Evolutionary conservation across 2,113 vertebrate genomes (phyloP), one percentile per base, ranked within the genome.

Genomic region (Aythya baeri): DNA sequence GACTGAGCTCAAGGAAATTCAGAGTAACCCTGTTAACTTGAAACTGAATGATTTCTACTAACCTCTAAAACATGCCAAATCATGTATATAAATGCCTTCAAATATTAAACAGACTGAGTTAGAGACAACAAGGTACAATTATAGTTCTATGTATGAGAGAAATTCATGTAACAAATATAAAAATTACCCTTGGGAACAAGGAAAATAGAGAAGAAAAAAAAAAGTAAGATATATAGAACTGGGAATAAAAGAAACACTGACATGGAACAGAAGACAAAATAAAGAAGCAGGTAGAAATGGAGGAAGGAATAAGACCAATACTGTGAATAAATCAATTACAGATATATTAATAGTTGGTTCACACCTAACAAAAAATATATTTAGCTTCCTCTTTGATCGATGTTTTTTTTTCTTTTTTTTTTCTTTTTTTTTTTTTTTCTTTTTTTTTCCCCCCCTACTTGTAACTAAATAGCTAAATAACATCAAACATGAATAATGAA

Each of bases 391-490:
- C 46, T 94, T 72, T 91, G 38, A 89, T 73, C 25, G 22, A 49
- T 1, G 0, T 55, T 94, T 92, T 82, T 83, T 82, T 83, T 94
- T 92, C 74, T 81, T 52, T 93, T 92, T 79, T 83, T 59, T 94
- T 91, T 82, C 81, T 49, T 94, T 92, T 92, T 82, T 83, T 82
- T 83, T 1, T 0, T 55, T 93, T 92, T 82, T 83, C 79, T 83
- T 94, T 94, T 91, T 82, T 83, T 49, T 94, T 92, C 23, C 18
- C 27, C 26, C 18, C 27, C 6, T 43, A 73, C 89, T 74, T 63
- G 25, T 4, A 83, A 43, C 17, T 49, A 73, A 49, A 31, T 10
- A 62, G n/a, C 72, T 87, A 67, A 67, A 52, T 10, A 81, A 76
- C 50, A 82, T 29, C 41, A 81, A 86, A 83, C 26, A 46, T 44